Base-by-base conservation (phyloP, 2,113 vertebrate genomes). In the Aptenodytes forsteri region DNA sequence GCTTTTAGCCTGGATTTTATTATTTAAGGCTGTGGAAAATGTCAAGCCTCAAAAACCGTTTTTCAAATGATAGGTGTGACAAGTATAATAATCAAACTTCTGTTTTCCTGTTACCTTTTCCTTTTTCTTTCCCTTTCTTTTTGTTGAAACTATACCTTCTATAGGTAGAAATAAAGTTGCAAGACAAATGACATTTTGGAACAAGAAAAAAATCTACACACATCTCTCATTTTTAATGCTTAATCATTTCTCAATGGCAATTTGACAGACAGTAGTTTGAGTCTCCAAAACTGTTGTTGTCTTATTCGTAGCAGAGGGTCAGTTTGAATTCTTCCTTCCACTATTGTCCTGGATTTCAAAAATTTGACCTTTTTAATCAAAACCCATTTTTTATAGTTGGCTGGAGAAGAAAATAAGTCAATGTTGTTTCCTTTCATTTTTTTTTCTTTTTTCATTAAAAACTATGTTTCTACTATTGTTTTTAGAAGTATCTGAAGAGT, bases 1-100 rank as follows among this genome's bases (percentile, higher is more conserved):
- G 21, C 49, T 82, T 87, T 93, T 92, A 96, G 52, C 13, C 9
- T 75, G 36, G 4, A 88, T 25, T 93, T 84, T 91, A 92, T 97
- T 91, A 87, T 49, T 79, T 80, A 90, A 84, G 38, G 6, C 18
- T 23, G 87, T 23, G n/a, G 34, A 85, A 95, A 97, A 92, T 65
- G 32, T 54, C 66, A 94, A 32, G 18, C 25, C 38, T 95, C 49
- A 87, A 91, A 90, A 93, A 40, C 7, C 14, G 1, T 66, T 93
- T 91, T 90, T 83, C n/a, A 58, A 88, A 55, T 58, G 11, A 83
- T 50, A 77, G 40, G 27, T 86, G 34, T 85, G 56, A 76, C 8
- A 93, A 88, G 10, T 25, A 42, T 46, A 78, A 83, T 69, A 89
- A 93, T 55, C 88, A 83, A 10, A 14, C 4, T 58, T 47, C 6